Evolutionary conservation across 2,797 vertebrate genomes (phyloP).

Genomic region (Anisognathus igniventris): DNA sequence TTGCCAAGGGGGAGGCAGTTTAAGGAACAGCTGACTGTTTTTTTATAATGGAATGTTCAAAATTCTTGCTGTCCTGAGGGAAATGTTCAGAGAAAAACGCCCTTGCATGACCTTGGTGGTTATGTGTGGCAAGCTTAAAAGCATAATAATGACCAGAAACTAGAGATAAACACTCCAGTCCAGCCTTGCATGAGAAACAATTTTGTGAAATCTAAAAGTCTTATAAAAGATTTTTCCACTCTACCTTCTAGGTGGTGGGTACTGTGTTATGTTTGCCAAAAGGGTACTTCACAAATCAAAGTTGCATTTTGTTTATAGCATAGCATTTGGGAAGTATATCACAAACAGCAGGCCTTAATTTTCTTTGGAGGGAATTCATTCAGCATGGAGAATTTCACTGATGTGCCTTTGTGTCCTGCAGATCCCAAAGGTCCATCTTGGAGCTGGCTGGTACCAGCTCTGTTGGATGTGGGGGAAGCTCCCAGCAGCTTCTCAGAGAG

Average conservation of each 20-base stretch:
- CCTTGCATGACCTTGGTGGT: neutral
- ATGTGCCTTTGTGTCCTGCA: neutral
- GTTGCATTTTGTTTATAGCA: accelerated
- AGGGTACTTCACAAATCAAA: neutral
- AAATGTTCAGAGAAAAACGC: neutral
- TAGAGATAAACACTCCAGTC: neutral
- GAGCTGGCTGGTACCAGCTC: neutral
- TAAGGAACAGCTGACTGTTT: neutral
- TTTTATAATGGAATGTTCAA: neutral
- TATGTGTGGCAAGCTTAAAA: neutral
- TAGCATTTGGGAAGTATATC: neutral
- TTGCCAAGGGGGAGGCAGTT: neutral
- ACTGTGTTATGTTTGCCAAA: neutral
- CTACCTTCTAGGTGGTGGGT: neutral
- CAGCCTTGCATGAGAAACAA: accelerated
- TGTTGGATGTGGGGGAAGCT: neutral
- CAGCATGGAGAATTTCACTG: neutral
- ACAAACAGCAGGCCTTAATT: neutral
- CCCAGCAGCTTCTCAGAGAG: neutral
- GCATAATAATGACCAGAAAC: neutral
- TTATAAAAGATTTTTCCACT: neutral
- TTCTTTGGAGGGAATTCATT: neutral
- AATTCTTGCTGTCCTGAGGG: neutral
- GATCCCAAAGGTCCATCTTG: neutral
- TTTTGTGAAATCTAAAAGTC: neutral